Percentiles rank a stretch among this genome's conserved stretches.
Conservation (phyloP, 2,113 vertebrate genomes). For the Pantherophis guttatus region DNA sequence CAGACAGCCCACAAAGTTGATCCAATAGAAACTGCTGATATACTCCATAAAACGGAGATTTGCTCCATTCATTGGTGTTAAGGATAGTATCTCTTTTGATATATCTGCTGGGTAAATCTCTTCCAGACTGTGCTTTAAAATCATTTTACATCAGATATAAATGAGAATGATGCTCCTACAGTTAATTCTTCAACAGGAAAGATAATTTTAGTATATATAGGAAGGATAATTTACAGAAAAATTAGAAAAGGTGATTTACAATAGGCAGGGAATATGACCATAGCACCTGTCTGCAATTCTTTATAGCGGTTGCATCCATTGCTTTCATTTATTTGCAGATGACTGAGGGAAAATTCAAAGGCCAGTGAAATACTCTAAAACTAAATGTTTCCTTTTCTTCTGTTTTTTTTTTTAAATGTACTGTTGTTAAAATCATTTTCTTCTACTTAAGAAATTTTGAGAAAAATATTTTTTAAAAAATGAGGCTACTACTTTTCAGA, state of each 20-base stretch:
- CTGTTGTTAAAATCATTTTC: not conserved
- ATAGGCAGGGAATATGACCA: not conserved
- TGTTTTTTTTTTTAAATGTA: not conserved
- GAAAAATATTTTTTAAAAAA: not conserved
- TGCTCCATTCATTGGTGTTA: no score
- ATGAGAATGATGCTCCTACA: not conserved
- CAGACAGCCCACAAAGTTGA: not conserved
- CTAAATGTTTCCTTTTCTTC: no score
- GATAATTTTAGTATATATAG: not conserved
- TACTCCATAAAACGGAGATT: not conserved
- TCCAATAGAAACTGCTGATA: not conserved
- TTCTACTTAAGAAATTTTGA: not conserved
- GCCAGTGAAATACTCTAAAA: not conserved
- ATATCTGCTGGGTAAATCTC: not conserved
- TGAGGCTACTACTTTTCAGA: not conserved
- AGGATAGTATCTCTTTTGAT: not conserved
- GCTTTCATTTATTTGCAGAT: not conserved
- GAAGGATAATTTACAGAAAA: not conserved
- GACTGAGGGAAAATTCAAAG: not conserved
- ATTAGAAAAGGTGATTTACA: not conserved
- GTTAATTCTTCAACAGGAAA: not conserved
- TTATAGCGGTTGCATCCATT: not conserved
- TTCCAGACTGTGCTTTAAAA: not conserved
- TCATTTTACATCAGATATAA: not conserved
- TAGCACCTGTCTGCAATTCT: not conserved